Conservation (phyloP, 2,113 vertebrate species). For the Oenanthe melanoleuca region DNA sequence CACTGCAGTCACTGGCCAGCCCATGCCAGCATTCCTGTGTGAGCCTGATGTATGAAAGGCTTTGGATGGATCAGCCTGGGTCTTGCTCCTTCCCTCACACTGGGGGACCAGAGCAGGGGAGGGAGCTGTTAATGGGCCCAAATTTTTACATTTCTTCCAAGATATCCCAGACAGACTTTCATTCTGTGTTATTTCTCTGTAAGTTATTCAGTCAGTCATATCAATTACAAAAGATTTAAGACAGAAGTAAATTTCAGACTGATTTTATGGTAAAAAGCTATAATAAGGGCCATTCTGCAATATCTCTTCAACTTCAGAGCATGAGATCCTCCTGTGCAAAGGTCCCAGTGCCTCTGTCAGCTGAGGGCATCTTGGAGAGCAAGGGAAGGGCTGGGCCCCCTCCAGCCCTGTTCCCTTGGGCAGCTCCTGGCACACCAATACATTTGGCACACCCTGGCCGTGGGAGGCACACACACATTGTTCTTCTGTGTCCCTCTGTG, state of each 20-base stretch:
- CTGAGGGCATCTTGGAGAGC: neutral
- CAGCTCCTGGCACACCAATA: neutral
- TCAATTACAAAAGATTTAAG: no score
- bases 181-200: neutral
- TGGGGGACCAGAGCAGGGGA: neutral
- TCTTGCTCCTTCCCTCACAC: neutral
- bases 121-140: neutral
- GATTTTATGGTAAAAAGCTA: neutral
- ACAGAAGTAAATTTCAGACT: neutral
- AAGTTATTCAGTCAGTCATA: neutral
- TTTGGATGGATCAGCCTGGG: neutral
- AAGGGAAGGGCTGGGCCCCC: neutral
- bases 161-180: neutral
- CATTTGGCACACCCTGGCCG: neutral
- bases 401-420: neutral
- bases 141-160: neutral
- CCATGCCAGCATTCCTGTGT: neutral
- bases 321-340: neutral
- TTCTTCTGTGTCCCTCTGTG: neutral
- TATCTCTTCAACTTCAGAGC: neutral
- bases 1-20: neutral
- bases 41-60: neutral
- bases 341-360: neutral
- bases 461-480: no score
- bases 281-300: rapidly evolving